Base-by-base conservation (phyloP, 2,113 vertebrate genomes). In the Himantopus leucocephalus region DNA sequence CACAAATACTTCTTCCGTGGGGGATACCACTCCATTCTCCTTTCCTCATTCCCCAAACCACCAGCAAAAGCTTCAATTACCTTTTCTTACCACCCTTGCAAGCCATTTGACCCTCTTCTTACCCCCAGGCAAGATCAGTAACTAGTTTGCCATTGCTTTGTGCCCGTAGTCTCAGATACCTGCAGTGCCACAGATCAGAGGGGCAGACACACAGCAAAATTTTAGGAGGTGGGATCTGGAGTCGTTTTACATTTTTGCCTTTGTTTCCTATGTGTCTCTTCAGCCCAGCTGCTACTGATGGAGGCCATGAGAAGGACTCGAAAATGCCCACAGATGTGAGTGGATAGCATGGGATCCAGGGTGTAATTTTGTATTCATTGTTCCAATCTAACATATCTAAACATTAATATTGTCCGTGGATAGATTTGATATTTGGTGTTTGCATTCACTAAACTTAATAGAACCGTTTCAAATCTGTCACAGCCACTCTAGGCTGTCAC, bases 261-360 rank as follows among this genome's bases (percentile, higher is more conserved):
- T 68, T 72, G 34, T 88, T 89, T 60, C 0, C 0, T 45, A 14
- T 0, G 1, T 35, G 14, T 71, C n/a, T 64, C 43, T 79, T 55
- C 89, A 86, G 45, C 7, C 21, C 45, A 55, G n/a, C 32, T 67
- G 32, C 64, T 75, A 18, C 58, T 70, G 67, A 26, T 4, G 17
- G 60, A 64, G 27, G 32, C 66, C 52, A 23, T 7, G 48, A 75
- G 72, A 53, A 91, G 34, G 43, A 55, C 52, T 22, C 77, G 50
- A 53, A 86, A 82, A 79, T 41, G 41, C 9, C 72, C 7, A 2
- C 39, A 29, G 48, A 52, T 60, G 48, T 16, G 58, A 79, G 47
- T 6, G 32, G 19, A 22, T 35, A 67, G 50, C 60, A 60, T 3
- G 21, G 27, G 55, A 76, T 43, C 13, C 1, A 2, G 26, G 20